Conservation (phyloP, 2,888 invertebrate genomes). For the Lasius platythorax region DNA sequence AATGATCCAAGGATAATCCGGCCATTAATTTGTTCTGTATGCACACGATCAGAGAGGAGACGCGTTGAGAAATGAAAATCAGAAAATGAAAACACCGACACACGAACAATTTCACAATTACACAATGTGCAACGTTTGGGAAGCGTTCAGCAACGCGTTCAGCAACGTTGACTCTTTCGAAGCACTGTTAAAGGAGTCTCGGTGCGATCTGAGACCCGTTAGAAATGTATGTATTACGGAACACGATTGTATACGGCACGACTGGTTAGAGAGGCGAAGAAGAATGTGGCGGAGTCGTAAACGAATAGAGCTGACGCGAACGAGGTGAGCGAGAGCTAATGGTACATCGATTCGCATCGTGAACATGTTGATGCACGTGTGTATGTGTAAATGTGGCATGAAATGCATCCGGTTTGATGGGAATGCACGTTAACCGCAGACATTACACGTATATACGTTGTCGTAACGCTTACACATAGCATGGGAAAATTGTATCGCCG, state of each 20-base stretch:
- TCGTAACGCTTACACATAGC: not conserved
- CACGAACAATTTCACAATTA: not conserved
- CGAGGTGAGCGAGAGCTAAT: not conserved
- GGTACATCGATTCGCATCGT: not conserved
- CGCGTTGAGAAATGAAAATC: not conserved
- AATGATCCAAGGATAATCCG: not conserved
- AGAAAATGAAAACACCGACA: not conserved
- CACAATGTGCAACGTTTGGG: not conserved
- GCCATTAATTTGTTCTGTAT: not conserved
- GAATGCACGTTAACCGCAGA: not conserved
- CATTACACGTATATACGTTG: not conserved
- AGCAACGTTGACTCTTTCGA: not conserved
- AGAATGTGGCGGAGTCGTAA: conserved; percentile 8
- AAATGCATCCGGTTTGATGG: not conserved
- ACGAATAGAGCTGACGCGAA: conserved; percentile 7
- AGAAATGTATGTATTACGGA: not conserved
- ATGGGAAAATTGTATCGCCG: not conserved
- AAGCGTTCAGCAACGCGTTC: not conserved
- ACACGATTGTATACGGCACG: not conserved
- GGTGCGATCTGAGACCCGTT: not conserved
- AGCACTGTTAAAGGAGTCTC: not conserved
- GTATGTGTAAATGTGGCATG: not conserved
- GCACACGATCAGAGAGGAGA: not conserved
- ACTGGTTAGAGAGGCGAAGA: conserved; percentile 7
- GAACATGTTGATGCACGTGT: no score